A percentile compares a stretch with the other conserved stretches of the same genome.
Conservation (phyloP, 2,113 vertebrate genomes). For the Anhinga rufa region DNA sequence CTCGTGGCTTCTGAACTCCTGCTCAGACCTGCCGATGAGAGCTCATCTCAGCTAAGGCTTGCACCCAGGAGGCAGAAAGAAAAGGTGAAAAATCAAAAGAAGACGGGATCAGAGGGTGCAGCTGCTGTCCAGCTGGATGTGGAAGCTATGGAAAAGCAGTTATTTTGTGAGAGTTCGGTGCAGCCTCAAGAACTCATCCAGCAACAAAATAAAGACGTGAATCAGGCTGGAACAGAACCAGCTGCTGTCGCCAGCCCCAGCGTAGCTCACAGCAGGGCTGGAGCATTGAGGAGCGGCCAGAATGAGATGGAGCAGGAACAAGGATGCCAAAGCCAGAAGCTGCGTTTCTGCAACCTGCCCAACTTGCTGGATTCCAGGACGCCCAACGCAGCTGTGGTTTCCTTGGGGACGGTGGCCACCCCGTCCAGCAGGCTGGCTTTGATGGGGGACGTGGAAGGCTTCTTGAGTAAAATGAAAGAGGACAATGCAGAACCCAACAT, state of each 20-base stretch:
- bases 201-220: not conserved
- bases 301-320: not conserved
- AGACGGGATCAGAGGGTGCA: not conserved
- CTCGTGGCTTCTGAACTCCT: constrained; percentile 74
- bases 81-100: not conserved
- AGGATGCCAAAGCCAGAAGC: not conserved
- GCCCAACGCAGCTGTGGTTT: constrained; percentile 58
- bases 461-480: constrained; percentile 83
- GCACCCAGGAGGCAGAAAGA: not conserved
- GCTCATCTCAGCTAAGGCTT: not conserved
- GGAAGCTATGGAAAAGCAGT: constrained; percentile 75
- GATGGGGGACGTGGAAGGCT: constrained; percentile 83
- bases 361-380: constrained; percentile 78
- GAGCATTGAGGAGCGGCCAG: not conserved
- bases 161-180: constrained; percentile 58
- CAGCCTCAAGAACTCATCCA: not conserved
- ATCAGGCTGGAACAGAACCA: not conserved
- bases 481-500: constrained; percentile 75
- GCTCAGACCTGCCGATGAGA: constrained; percentile 37
- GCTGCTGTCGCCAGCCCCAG: not conserved
- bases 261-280: rapidly evolving
- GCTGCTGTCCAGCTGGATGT: constrained; percentile 59
- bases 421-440: constrained; percentile 78
- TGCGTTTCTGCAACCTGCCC: constrained; percentile 5
- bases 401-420: constrained; percentile 71